Conservation (phyloP, 2,113 vertebrate species). For the Alces alces region DNA sequence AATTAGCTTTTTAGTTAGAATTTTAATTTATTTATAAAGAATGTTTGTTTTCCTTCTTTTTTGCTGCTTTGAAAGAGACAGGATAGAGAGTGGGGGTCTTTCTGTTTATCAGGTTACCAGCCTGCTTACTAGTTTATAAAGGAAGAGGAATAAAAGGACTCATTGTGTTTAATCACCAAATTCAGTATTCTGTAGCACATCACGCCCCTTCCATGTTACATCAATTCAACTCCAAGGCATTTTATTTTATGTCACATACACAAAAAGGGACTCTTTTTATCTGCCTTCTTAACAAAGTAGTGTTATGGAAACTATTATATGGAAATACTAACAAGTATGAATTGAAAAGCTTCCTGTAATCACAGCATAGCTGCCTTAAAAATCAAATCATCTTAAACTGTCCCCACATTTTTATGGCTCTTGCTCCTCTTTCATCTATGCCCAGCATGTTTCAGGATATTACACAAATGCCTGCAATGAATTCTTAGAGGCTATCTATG, state of each 20-base stretch:
- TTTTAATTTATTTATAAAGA: conserved; percentile 89
- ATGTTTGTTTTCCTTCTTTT: conserved; percentile 81
- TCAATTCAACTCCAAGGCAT: conserved; percentile 11
- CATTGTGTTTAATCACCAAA: neutral
- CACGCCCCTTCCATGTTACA: neutral
- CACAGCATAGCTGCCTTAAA: neutral
- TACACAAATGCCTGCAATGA: neutral
- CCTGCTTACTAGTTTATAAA: conserved; percentile 44
- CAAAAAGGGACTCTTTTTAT: conserved; percentile 28
- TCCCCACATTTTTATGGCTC: neutral
- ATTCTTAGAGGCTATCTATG: neutral
- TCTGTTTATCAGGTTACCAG: conserved; percentile 60
- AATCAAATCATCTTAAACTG: neutral
- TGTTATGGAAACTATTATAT: neutral
- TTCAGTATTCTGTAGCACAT: conserved; percentile 1
- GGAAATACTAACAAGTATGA: conserved; percentile 62
- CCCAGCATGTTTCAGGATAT: neutral
- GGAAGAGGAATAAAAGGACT: neutral
- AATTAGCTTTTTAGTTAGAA: conserved; percentile 88
- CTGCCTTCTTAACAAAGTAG: conserved; percentile 56
- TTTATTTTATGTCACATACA: conserved; percentile 55
- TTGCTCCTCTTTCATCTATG: neutral
- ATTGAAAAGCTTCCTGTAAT: conserved; percentile 38
- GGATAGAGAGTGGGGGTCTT: neutral
- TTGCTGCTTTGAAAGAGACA: conserved; percentile 46